Conservation (phyloP, 2,113 vertebrate genomes). For the Balaeniceps rex region DNA sequence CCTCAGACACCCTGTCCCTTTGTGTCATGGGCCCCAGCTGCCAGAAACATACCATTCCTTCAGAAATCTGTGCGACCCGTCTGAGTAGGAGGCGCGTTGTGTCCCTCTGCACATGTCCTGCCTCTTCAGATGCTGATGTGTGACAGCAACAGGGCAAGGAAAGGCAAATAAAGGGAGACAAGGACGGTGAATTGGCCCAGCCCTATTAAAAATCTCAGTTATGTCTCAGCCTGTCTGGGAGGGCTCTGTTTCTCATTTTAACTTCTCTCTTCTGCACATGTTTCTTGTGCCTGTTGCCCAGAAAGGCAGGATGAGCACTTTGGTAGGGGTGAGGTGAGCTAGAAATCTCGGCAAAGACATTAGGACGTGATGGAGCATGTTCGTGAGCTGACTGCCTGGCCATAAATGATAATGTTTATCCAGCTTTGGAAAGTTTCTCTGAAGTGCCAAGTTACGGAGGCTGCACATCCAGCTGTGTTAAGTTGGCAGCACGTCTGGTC, state of each 20-base stretch:
- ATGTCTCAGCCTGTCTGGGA: neutral
- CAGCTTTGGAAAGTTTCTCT: neutral
- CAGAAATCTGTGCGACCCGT: accelerated
- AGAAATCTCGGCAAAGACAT: neutral
- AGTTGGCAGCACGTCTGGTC: neutral
- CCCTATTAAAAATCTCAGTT: neutral
- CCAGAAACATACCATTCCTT: neutral
- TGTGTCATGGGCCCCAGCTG: neutral
- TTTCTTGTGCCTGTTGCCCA: neutral
- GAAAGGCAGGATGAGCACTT: neutral
- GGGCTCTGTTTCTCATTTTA: neutral
- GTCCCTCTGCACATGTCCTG: neutral
- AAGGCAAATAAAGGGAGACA: neutral
- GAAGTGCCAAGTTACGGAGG: neutral
- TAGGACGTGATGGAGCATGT: neutral
- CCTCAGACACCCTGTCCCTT: neutral
- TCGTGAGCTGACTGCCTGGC: neutral
- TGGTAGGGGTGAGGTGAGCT: neutral
- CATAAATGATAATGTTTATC: slow-evolving; percentile 1
- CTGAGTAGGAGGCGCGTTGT: neutral
- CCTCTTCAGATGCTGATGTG: neutral
- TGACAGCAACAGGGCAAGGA: neutral
- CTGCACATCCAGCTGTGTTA: neutral
- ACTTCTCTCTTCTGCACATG: neutral
- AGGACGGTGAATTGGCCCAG: neutral